Conservation (phyloP, 2,113 vertebrate species). For the Chloebia gouldiae region DNA sequence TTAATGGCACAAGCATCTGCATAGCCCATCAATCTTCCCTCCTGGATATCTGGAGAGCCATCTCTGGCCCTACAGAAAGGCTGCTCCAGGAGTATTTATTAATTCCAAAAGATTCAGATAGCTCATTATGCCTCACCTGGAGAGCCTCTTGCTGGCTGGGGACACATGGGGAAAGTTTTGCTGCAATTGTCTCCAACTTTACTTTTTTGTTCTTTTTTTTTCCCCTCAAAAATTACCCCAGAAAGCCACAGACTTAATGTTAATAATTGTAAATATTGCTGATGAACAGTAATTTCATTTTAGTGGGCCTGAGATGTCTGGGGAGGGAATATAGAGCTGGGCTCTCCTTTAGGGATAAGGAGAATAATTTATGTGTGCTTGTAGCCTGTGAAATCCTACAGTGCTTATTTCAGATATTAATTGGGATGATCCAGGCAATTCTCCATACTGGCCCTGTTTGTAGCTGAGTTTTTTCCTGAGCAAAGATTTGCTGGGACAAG, state of each 20-base stretch:
- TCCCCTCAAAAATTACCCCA: background rate
- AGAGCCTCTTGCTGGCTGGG: background rate
- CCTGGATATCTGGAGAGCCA: conserved; percentile 26
- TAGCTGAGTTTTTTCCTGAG: background rate
- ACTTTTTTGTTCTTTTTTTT: background rate
- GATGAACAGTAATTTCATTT: background rate
- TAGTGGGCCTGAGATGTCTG: background rate
- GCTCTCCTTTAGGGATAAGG: background rate
- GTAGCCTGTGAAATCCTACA: background rate
- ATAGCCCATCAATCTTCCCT: conserved; percentile 49
- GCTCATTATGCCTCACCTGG: background rate
- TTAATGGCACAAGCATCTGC: conserved; percentile 39
- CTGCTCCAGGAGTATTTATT: conserved; percentile 29
- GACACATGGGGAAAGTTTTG: background rate
- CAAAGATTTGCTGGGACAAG: background rate
- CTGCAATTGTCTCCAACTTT: background rate
- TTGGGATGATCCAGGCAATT: background rate
- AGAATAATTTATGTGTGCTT: background rate
- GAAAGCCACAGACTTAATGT: background rate
- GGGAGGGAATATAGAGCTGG: rapidly evolving
- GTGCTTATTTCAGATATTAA: background rate
- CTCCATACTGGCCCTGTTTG: background rate
- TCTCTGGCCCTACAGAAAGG: background rate
- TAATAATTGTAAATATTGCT: background rate
- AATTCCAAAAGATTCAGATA: conserved; percentile 34